Percentiles rank a stretch among this genome's conserved stretches.
Conservation (phyloP, 2,113 vertebrate species). For the Suricata suricatta region DNA sequence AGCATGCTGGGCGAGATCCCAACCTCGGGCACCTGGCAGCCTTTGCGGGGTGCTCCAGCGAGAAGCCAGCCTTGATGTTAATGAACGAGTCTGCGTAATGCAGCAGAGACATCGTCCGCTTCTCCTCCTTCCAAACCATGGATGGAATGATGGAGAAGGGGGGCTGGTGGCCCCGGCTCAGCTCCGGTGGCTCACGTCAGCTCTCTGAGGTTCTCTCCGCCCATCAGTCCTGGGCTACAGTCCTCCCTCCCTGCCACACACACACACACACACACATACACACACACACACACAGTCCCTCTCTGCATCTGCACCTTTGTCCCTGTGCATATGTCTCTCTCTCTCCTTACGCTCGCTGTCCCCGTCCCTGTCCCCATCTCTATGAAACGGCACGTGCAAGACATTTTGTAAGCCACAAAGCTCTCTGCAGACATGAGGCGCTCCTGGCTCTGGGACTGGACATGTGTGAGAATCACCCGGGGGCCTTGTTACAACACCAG, state of each 20-base stretch:
- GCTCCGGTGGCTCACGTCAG: neutral
- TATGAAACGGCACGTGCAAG: fast-evolving
- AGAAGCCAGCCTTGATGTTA: neutral
- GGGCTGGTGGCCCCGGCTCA: neutral
- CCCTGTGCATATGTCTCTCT: neutral
- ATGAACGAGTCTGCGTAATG: fast-evolving
- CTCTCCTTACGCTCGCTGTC: too few species aligned
- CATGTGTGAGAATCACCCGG: fast-evolving
- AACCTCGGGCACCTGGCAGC: fast-evolving
- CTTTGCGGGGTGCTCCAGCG: fast-evolving
- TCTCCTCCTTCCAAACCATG: neutral
- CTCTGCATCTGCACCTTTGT: too few species aligned
- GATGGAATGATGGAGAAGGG: too few species aligned
- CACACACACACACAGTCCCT: too few species aligned
- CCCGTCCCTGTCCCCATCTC: fast-evolving
- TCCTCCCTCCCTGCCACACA: neutral
- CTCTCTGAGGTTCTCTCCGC: neutral
- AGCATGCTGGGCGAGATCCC: fast-evolving
- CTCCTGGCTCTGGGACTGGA: neutral
- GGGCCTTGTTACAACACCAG: too few species aligned
- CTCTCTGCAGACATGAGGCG: too few species aligned
- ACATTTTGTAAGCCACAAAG: fast-evolving
- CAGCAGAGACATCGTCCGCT: neutral
- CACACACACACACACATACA: too few species aligned
- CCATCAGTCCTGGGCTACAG: neutral